These are phyloP conservation scores for Corbicula japonica DNA, from an alignment of 2,888 invertebrate species.

Conservation along the genomic window DNA sequence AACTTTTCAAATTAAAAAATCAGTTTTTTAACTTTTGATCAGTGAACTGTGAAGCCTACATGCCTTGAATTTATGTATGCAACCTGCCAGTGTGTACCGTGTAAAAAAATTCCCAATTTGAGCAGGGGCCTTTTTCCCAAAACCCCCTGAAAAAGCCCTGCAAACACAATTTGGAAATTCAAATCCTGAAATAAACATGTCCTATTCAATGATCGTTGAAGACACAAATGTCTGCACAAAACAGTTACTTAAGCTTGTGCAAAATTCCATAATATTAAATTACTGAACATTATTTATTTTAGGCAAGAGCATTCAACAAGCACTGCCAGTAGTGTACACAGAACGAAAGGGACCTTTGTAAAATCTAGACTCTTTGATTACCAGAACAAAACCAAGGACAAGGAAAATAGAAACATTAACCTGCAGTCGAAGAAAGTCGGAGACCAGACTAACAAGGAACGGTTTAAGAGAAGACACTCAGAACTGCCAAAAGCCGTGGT, in stretches of 20 bases:
- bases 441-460: conserved; percentile 4
- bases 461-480: conserved; percentile 50
- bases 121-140: no score
- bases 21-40: no score
- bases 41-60: no score
- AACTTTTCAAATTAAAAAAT: no score
- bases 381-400: conserved; percentile 21
- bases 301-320: no score
- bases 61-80: no score
- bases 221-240: background rate
- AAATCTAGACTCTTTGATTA: conserved; percentile 60
- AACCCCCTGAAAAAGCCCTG: no score
- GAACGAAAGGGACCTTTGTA: no score
- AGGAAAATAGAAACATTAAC: background rate
- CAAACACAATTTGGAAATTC: no score
- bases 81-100: no score
- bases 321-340: no score
- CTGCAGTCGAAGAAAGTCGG: background rate
- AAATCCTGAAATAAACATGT: background rate
- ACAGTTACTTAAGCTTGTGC: background rate
- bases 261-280: background rate
- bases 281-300: background rate
- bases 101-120: no score
- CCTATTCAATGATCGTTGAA: background rate
- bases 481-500: conserved; percentile 6